Evolutionary conservation across 2,888 invertebrate genomes (phyloP).

Genomic region (Pseudanteris insignis): DNA sequence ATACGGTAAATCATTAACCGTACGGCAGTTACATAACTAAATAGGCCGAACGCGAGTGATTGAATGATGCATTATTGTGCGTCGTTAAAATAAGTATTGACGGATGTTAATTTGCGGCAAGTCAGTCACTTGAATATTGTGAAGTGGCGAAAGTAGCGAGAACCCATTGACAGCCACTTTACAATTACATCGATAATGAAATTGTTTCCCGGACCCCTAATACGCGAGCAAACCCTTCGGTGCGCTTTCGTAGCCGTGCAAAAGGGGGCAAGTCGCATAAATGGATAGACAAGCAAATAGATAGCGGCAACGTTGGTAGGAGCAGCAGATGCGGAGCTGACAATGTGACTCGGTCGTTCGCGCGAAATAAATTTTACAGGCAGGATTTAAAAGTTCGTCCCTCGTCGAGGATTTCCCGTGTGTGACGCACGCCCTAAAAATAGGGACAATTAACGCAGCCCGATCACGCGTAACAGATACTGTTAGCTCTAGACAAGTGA

Average conservation of each 20-base stretch:
- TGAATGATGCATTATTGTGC: no score
- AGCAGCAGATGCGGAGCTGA: constrained; percentile 47
- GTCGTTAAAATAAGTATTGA: neutral
- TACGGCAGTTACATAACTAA: no score
- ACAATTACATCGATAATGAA: constrained; percentile 67
- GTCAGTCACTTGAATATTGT: constrained; percentile 24
- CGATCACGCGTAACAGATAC: constrained; percentile 65
- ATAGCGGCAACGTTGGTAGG: constrained; percentile 32
- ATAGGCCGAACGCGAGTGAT: no score
- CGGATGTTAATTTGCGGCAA: constrained; percentile 25
- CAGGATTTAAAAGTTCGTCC: constrained; percentile 55
- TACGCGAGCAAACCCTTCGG: constrained; percentile 57
- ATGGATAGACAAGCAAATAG: constrained; percentile 45
- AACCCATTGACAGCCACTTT: constrained; percentile 64
- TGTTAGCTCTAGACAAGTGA: constrained; percentile 53
- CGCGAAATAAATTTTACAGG: constrained; percentile 66
- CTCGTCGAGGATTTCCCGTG: constrained; percentile 31
- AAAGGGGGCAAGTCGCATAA: constrained; percentile 26
- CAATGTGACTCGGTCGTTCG: constrained; percentile 61
- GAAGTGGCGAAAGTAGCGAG: constrained; percentile 48
- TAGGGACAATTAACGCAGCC: constrained; percentile 62
- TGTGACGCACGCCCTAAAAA: constrained; percentile 39
- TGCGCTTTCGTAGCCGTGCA: constrained; percentile 23
- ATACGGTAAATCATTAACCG: no score
- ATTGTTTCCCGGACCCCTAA: constrained; percentile 60